Evolutionary conservation across 1,140 invertebrate genomes (phyloP).

Genomic region (Yoshiicerus persimilis): DNA sequence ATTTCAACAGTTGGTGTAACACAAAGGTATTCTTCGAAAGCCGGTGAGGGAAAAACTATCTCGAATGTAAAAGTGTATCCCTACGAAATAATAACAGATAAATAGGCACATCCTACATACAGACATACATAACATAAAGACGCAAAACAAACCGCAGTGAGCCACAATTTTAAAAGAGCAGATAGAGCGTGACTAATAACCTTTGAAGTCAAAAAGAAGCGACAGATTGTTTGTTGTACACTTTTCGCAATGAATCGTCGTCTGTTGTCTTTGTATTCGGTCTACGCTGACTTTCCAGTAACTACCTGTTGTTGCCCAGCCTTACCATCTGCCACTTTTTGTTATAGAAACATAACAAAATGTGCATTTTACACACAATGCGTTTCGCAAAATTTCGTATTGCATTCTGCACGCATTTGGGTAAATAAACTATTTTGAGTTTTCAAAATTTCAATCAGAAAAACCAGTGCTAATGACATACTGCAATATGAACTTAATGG

Average conservation of each 20-base stretch:
- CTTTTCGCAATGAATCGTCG: not conserved
- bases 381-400: too few relatives aligned
- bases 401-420: too few relatives aligned
- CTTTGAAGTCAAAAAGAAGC: not conserved
- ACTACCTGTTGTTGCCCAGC: not conserved
- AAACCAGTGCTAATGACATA: too few relatives aligned
- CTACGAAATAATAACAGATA: not conserved
- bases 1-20: not conserved
- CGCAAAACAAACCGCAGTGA: not conserved
- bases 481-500: too few relatives aligned
- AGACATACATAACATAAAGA: too few relatives aligned
- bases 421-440: too few relatives aligned
- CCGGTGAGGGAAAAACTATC: not conserved
- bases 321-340: not conserved
- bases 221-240: not conserved
- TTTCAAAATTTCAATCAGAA: too few relatives aligned
- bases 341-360: not conserved
- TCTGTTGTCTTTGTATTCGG: not conserved
- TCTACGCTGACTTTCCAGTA: not conserved
- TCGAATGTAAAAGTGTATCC: not conserved
- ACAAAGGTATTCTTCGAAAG: not conserved
- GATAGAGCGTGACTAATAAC: slow-evolving; percentile 22
- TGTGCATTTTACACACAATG: not conserved
- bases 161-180: not conserved
- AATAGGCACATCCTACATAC: too few relatives aligned